Percentiles rank a stretch among this genome's conserved stretches.
These are phyloP conservation scores for Paramormyrops hopkinsi DNA, from an alignment of 2,797 vertebrate genomes.

Conservation along the genomic window DNA sequence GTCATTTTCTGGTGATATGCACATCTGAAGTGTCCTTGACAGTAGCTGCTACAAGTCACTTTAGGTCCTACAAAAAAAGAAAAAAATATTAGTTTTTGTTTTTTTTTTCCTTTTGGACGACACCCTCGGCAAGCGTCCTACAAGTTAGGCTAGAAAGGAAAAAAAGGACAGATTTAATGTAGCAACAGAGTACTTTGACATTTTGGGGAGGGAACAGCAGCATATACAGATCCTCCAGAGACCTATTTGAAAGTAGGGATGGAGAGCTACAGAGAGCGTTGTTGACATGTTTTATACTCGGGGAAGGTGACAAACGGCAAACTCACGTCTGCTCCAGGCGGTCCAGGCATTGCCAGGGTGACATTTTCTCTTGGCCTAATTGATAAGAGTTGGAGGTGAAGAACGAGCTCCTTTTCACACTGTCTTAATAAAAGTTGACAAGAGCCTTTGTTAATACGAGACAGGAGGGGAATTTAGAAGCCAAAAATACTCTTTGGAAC, in stretches of 20 bases:
- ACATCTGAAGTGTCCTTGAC: background rate
- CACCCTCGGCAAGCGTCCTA: background rate
- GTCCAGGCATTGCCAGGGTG: background rate
- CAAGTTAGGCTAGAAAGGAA: background rate
- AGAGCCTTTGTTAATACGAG: slow-evolving; percentile 13
- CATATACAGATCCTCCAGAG: background rate
- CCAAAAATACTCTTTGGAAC: slow-evolving; percentile 5
- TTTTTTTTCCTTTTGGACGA: background rate
- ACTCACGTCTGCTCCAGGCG: background rate
- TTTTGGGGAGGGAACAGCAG: background rate
- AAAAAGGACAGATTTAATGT: slow-evolving; percentile 4
- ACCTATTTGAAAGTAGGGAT: background rate
- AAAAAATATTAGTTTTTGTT: background rate
- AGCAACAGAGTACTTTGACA: slow-evolving; percentile 6
- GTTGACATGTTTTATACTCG: slow-evolving; percentile 5
- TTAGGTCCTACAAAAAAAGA: background rate
- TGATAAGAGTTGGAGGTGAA: slow-evolving; percentile 16
- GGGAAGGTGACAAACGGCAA: background rate
- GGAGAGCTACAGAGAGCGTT: background rate
- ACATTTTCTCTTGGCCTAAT: slow-evolving; percentile 14
- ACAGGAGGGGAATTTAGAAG: background rate
- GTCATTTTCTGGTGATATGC: background rate
- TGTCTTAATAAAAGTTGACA: slow-evolving; percentile 20
- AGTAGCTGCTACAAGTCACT: background rate
- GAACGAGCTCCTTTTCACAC: background rate